Evolutionary conservation across 2,113 vertebrate species (phyloP).

Genomic region (Amphiprion ocellaris): DNA sequence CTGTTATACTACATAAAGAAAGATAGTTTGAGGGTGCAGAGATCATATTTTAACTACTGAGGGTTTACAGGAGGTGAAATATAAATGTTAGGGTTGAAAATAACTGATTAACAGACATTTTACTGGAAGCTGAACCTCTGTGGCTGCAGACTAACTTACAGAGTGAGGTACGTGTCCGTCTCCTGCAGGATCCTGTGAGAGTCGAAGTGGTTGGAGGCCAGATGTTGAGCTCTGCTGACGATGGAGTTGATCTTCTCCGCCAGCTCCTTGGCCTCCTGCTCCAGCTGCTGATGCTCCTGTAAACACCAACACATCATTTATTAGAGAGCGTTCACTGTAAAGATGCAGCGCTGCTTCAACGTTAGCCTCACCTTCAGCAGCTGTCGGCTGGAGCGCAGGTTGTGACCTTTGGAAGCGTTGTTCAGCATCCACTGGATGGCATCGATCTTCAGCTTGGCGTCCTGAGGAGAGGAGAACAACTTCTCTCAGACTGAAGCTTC

Average conservation of each 20-base stretch:
- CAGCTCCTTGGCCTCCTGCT: slow-evolving; percentile 87
- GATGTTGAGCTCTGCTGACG: slow-evolving; percentile 81
- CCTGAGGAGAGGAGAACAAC: slow-evolving; percentile 51
- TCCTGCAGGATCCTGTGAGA: slow-evolving; percentile 87
- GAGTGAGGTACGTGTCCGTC: slow-evolving; percentile 86
- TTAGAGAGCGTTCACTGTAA: background rate
- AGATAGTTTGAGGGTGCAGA: too few species aligned
- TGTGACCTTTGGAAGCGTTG: slow-evolving; percentile 83
- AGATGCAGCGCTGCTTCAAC: rapidly evolving
- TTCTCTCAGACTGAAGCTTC: too few species aligned
- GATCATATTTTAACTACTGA: too few species aligned
- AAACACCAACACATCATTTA: slow-evolving; percentile 5
- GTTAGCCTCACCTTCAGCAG: slow-evolving; percentile 81
- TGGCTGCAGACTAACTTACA: slow-evolving; percentile 75
- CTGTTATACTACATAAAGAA: too few species aligned
- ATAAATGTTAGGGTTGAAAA: too few species aligned
- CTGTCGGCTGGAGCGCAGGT: slow-evolving; percentile 86
- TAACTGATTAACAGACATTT: too few species aligned
- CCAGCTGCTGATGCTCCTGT: slow-evolving; percentile 86
- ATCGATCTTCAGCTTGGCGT: slow-evolving; percentile 89
- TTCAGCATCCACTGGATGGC: slow-evolving; percentile 88
- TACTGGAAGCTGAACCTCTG: too few species aligned
- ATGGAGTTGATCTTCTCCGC: slow-evolving; percentile 90
- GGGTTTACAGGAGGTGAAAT: too few species aligned
- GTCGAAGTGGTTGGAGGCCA: slow-evolving; percentile 89